These are phyloP conservation scores for Formicarius rufipectus DNA, from an alignment of 2,113 vertebrate genomes.

Conservation along the genomic window DNA sequence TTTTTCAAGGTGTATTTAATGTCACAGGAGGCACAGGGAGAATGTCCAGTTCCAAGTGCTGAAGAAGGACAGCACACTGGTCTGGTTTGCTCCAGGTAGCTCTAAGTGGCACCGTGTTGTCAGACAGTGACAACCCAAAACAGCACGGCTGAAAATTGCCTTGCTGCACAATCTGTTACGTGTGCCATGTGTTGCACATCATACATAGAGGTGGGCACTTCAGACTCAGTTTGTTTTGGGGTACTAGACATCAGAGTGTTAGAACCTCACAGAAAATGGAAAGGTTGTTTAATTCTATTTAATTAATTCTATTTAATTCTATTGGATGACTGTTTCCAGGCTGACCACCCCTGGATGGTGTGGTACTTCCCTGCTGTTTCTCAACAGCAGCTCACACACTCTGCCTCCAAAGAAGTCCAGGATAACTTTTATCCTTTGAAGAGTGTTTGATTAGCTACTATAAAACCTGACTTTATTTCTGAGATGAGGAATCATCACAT, in stretches of 20 bases:
- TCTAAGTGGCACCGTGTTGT: background rate
- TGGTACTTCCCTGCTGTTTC: background rate
- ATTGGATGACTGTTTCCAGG: too few species aligned
- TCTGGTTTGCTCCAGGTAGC: background rate
- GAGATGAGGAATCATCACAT: background rate
- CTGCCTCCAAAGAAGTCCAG: background rate
- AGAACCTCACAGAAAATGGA: background rate
- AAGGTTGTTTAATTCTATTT: background rate
- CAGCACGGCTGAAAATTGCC: background rate
- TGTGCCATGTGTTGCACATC: background rate
- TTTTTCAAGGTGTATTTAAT: background rate
- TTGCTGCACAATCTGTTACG: background rate
- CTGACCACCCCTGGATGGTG: rapidly evolving
- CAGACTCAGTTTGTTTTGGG: background rate
- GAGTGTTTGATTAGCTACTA: background rate
- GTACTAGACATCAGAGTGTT: background rate
- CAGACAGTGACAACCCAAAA: background rate
- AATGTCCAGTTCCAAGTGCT: background rate
- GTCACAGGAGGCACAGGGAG: background rate
- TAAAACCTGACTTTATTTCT: background rate
- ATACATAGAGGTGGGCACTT: background rate
- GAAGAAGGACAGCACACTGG: background rate
- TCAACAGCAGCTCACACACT: background rate
- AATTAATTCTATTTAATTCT: background rate
- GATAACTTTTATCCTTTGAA: background rate